phyloP scores from a whole-genome alignment of 2,113 vertebrate species.

The Bambusicola thoracicus region DNA sequence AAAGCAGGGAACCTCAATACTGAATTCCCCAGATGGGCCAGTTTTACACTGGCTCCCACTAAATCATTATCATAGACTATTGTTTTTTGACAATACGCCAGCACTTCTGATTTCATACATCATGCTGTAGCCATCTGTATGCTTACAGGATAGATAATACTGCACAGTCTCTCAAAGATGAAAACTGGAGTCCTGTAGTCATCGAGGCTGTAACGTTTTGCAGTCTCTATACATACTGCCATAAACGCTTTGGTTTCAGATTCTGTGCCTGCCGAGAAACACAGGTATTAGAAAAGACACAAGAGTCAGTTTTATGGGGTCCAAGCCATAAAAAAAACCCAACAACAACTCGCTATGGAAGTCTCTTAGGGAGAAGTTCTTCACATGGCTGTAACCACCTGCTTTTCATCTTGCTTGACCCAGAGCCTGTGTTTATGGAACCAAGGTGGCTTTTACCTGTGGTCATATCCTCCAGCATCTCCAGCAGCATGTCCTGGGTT shows the following conservation, averaged over 20 bases:
- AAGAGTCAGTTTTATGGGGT: neutral
- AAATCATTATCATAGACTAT: neutral
- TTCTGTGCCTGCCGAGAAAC: conserved; percentile 86
- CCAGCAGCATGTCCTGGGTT: conserved; percentile 98
- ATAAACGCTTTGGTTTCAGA: conserved; percentile 99
- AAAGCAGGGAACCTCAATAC: neutral
- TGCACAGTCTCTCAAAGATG: conserved; percentile 98
- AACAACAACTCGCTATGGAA: neutral
- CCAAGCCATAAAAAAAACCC: neutral
- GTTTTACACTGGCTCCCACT: neutral
- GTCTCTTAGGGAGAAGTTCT: neutral
- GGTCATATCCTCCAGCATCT: conserved; percentile 99
- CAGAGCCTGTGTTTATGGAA: neutral
- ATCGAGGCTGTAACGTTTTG: conserved; percentile 95
- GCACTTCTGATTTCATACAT: rapidly evolving
- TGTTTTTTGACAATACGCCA: neutral
- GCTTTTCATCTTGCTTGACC: neutral
- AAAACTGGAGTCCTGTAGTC: conserved; percentile 99
- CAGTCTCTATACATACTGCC: conserved; percentile 98
- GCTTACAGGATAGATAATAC: conserved; percentile 98
- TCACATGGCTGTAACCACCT: neutral
- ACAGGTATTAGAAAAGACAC: neutral
- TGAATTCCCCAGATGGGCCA: rapidly evolving
- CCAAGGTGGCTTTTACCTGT: conserved; percentile 82
- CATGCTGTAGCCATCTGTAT: neutral